A percentile compares a stretch with the other conserved stretches of the same genome.
phyloP scores from a whole-genome alignment of 92 coral and sea anemone species.

The Zoanthus solanderi region DNA sequence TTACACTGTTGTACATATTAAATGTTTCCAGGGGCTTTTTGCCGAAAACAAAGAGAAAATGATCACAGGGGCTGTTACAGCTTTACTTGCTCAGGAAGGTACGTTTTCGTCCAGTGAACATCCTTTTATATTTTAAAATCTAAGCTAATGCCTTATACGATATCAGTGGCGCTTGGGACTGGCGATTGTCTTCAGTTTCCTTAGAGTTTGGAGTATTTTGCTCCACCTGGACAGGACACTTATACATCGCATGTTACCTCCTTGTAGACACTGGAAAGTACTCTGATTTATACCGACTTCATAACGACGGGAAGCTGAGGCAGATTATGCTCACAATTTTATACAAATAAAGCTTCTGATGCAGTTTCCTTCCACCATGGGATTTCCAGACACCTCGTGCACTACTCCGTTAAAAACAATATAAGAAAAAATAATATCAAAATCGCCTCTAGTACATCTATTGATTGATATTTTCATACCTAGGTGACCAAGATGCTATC shows the following conservation, averaged over 20 bases:
- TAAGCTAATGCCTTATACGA: no score
- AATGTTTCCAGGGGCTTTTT: constrained; percentile 79
- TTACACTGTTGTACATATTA: no score
- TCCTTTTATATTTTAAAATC: neutral
- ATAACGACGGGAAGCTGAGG: no score
- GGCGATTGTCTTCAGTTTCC: no score
- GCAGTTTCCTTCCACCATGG: neutral
- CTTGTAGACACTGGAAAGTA: no score
- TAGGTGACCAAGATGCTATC: constrained; percentile 91
- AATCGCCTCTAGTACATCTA: neutral
- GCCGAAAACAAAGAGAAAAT: constrained; percentile 95
- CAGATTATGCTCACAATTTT: no score
- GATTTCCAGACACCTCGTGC: neutral
- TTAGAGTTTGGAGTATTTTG: no score
- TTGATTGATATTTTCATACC: neutral
- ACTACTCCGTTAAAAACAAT: neutral
- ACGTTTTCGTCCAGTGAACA: neutral
- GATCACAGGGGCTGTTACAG: constrained; percentile 90
- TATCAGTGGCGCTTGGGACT: no score
- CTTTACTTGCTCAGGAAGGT: constrained; percentile 94
- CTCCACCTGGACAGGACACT: no score
- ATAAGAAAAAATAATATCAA: neutral
- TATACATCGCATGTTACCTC: no score
- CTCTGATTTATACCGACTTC: no score
- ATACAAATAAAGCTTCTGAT: neutral